Conservation (phyloP, 1,140 invertebrate species). For the Leucophenga varia region DNA sequence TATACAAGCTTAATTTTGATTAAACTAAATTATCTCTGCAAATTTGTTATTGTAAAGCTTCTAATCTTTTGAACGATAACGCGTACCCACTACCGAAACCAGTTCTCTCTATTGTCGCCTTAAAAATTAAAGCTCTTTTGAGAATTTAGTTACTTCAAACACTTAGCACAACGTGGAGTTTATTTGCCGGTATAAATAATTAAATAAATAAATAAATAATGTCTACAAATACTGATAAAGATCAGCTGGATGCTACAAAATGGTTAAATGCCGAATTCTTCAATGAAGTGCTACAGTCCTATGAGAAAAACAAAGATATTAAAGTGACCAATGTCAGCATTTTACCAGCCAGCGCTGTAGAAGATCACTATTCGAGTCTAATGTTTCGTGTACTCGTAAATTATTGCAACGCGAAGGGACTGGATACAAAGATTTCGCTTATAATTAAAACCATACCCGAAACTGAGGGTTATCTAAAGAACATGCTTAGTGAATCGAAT, state of each 20-base stretch:
- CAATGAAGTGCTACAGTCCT: constrained; percentile 5
- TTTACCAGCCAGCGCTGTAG: constrained; percentile 22
- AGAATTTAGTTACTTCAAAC: too few relatives aligned
- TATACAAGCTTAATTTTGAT: too few relatives aligned
- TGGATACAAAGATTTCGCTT: background rate
- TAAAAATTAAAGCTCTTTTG: too few relatives aligned
- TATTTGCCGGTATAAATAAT: too few relatives aligned
- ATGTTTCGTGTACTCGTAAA: constrained; percentile 23
- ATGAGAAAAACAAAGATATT: constrained; percentile 4
- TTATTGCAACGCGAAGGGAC: constrained; percentile 4
- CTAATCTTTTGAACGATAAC: too few relatives aligned
- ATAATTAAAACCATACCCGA: constrained; percentile 19
- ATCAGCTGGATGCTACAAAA: constrained; percentile 18
- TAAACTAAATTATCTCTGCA: too few relatives aligned
- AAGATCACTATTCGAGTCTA: constrained; percentile 33
- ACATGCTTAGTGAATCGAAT: constrained; percentile 10
- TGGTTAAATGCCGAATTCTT: constrained; percentile 19
- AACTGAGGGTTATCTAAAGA: constrained; percentile 10
- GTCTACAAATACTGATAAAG: constrained; percentile 2
- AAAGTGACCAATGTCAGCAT: constrained; percentile 11
- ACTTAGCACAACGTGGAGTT: too few relatives aligned
- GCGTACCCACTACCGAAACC: too few relatives aligned
- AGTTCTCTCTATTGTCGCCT: too few relatives aligned
- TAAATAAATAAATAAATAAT: too few relatives aligned
- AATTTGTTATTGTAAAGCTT: too few relatives aligned